Evolutionary conservation across 2,888 invertebrate genomes (phyloP).

Genomic region (Entomobrya proxima): DNA sequence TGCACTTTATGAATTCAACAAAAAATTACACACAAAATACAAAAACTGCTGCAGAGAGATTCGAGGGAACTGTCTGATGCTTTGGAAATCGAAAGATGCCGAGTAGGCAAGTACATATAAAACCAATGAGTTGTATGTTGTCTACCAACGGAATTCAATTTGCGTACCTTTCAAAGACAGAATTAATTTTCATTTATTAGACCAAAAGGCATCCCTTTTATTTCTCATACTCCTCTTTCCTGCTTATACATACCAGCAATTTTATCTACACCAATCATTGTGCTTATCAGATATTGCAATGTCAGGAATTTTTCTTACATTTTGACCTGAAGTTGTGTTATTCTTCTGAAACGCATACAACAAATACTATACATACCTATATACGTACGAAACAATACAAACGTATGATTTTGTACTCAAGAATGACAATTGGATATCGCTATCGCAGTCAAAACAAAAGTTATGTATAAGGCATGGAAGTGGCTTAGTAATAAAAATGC

Average conservation of each 20-base stretch:
- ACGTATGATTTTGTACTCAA: not conserved
- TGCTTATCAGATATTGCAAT: not conserved
- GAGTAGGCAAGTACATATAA: not conserved
- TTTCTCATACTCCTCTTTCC: not conserved
- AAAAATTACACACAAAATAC: not conserved
- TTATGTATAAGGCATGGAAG: conserved; percentile 10
- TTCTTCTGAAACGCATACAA: too few relatives aligned
- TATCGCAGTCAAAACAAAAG: not conserved
- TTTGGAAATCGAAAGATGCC: not conserved
- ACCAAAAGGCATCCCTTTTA: not conserved
- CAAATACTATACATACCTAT: too few relatives aligned
- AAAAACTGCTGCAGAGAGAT: not conserved
- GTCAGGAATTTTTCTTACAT: not conserved
- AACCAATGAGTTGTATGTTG: conserved; percentile 19
- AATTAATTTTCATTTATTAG: conserved; percentile 44
- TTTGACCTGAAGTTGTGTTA: too few relatives aligned
- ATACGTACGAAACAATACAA: too few relatives aligned
- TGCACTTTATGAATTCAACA: too few relatives aligned
- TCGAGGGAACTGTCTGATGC: not conserved
- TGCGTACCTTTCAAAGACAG: conserved; percentile 51
- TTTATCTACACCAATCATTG: not conserved
- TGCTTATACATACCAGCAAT: not conserved
- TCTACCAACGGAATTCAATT: conserved; percentile 42
- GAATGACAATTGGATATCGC: not conserved
- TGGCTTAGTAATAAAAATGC: conserved; percentile 24